Percentiles rank a stretch among this genome's conserved stretches.
Conservation (phyloP, 2,888 invertebrate species). For the Macrophya alboannulata region DNA sequence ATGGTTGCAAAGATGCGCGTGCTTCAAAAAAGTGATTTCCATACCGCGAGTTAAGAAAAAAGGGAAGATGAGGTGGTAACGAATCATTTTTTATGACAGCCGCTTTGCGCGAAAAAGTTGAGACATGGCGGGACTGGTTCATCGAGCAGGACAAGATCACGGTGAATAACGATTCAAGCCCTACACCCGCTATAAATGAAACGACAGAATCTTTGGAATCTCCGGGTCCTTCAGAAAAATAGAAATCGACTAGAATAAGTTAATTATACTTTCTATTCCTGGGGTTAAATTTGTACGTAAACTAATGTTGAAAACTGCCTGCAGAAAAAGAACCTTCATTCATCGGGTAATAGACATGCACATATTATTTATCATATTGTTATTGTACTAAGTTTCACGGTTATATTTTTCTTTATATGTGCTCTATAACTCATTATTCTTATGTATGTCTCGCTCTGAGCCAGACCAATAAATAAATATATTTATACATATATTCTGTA, state of each 20-base stretch:
- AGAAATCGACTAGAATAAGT: slow-evolving; percentile 66
- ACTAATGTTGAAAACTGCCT: background rate
- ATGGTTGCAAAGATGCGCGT: too few species aligned
- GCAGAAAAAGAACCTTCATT: background rate
- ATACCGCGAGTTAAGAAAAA: background rate
- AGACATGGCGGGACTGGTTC: slow-evolving; percentile 82
- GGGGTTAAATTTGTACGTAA: too few species aligned
- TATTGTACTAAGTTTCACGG: background rate
- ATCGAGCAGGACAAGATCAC: slow-evolving; percentile 83
- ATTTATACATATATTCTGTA: too few species aligned
- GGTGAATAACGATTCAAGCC: slow-evolving; percentile 79
- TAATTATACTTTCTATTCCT: background rate
- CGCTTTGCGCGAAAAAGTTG: slow-evolving; percentile 82
- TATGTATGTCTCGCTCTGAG: background rate
- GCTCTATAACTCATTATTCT: background rate
- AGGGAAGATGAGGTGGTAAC: background rate
- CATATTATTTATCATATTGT: background rate
- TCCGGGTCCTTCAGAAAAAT: slow-evolving; percentile 70
- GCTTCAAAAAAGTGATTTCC: too few species aligned
- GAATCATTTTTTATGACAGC: slow-evolving; percentile 73
- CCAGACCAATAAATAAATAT: background rate
- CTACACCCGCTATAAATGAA: slow-evolving; percentile 63
- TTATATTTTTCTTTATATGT: background rate
- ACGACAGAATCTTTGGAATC: slow-evolving; percentile 70
- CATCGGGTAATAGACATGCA: background rate